Base-by-base conservation (phyloP, 2,797 vertebrate genomes). In the Staurois parvus region DNA sequence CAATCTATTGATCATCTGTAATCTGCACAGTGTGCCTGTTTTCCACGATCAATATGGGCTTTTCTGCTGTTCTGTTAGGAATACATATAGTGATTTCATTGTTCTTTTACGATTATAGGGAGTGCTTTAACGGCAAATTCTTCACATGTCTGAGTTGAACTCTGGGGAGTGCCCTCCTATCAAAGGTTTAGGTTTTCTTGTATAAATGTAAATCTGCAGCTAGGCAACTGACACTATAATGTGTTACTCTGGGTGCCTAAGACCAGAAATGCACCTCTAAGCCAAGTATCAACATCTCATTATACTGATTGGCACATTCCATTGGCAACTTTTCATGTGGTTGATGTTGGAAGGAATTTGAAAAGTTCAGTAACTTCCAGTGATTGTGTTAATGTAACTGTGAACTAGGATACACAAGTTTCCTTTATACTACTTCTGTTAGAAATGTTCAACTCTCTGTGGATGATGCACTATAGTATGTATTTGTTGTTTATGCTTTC, bases 71-170 rank as follows among this genome's bases (percentile, higher is more conserved):
- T 37, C 9, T 37, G n/a, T n/a, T n/a, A n/a, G n/a, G n/a, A n/a
- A n/a, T n/a, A 59, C n/a, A 24, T 59, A 59, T 2, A 8, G 52
- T 24, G 21, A 21, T 59, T n/a, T 59, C 52, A 59, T 59, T 24
- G 52, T 59, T 59, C 21, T 52, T 52, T 52, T 40, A 24, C 19
- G 68, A 19, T 64, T n/a, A 10, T 12, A 42, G 29, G 29, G 56
- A 62, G 52, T 59, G 4, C 70, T 30, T 45, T 59, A 24, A 24
- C 52, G 2, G 6, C 10, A n/a, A 34, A 77, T 84, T 84, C 82
- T 59, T 84, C 42, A 28, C 66, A 42, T 70, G 19, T 84, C 73
- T 79, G 34, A 73, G 34, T 13, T 45, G n/a, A 26, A 29, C 72
- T 73, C 28, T 13, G 3, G 40, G 77, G 77, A 45, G 64, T 42